phyloP scores from a whole-genome alignment of 2,888 invertebrate species.

The Drosophila trichaetosa region DNA sequence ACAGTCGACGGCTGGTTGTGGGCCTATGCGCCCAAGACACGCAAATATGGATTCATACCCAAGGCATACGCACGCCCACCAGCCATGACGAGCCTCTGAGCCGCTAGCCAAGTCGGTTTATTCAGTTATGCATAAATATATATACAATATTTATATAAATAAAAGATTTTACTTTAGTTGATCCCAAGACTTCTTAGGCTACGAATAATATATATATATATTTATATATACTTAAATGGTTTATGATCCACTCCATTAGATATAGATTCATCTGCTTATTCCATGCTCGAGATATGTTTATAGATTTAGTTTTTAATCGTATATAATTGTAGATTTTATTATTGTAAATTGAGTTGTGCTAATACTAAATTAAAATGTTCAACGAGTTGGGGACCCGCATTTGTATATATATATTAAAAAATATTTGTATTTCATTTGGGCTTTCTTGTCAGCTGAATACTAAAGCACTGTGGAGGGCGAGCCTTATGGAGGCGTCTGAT shows the following conservation, averaged over 20 bases:
- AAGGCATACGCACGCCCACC: slow-evolving; percentile 97
- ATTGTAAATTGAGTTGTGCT: slow-evolving; percentile 48
- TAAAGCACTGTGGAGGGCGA: slow-evolving; percentile 61
- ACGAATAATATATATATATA: neutral
- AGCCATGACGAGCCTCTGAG: slow-evolving; percentile 91
- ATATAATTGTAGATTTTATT: slow-evolving; percentile 22
- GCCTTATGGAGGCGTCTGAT: slow-evolving; percentile 40
- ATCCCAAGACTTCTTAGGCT: neutral
- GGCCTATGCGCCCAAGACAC: slow-evolving; percentile 96
- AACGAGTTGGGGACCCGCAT: slow-evolving; percentile 31
- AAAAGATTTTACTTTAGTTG: neutral
- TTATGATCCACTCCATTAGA: neutral
- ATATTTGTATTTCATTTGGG: slow-evolving; percentile 38
- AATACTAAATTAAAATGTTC: slow-evolving; percentile 34
- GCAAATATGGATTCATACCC: slow-evolving; percentile 97
- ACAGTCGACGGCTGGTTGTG: slow-evolving; percentile 97
- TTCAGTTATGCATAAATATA: neutral
- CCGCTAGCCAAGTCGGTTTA: neutral
- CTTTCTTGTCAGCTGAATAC: slow-evolving; percentile 48
- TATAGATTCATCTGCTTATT: neutral
- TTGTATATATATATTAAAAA: slow-evolving; percentile 12
- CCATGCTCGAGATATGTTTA: neutral
- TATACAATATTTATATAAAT: neutral
- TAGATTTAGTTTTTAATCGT: neutral
- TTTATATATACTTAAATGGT: neutral